phyloP scores from a whole-genome alignment of 2,888 invertebrate species.

The Drosophila algonquin region DNA sequence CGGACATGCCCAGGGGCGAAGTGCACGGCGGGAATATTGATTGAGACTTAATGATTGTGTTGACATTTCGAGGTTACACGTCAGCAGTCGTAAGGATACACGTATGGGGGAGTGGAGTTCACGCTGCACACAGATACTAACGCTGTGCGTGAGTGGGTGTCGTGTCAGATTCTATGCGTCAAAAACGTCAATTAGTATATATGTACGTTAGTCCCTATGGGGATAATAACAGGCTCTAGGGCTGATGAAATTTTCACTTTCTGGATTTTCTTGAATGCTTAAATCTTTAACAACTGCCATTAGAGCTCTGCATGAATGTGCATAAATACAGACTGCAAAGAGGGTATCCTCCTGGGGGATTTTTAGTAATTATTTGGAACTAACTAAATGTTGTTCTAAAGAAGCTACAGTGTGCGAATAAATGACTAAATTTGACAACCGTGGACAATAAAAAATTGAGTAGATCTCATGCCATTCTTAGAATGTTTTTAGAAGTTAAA shows the following conservation, averaged over 20 bases:
- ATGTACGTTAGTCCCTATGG: not conserved
- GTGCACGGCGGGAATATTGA: slow-evolving; percentile 24
- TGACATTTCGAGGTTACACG: slow-evolving; percentile 52
- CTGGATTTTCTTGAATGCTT: not conserved
- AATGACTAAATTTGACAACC: too few species aligned
- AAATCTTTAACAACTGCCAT: not conserved
- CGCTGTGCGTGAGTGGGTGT: not conserved
- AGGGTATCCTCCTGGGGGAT: too few species aligned
- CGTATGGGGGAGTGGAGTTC: not conserved
- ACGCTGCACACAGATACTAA: not conserved
- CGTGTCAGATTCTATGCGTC: not conserved
- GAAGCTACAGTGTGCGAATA: too few species aligned
- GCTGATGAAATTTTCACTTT: not conserved
- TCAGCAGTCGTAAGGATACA: not conserved
- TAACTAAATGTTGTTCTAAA: too few species aligned
- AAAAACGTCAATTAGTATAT: not conserved
- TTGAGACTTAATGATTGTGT: slow-evolving; percentile 52
- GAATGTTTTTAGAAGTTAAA: too few species aligned
- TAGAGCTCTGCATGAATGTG: not conserved
- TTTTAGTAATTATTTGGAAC: too few species aligned
- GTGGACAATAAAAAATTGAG: too few species aligned
- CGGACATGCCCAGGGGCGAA: slow-evolving; percentile 3
- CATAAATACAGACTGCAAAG: too few species aligned
- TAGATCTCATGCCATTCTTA: too few species aligned
- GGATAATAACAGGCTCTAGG: not conserved